These are phyloP conservation scores for Chondrilla cf. caribensis DNA, from an alignment of 37 sponge, comb jelly and placozoan genomes.

Conservation along the genomic window DNA sequence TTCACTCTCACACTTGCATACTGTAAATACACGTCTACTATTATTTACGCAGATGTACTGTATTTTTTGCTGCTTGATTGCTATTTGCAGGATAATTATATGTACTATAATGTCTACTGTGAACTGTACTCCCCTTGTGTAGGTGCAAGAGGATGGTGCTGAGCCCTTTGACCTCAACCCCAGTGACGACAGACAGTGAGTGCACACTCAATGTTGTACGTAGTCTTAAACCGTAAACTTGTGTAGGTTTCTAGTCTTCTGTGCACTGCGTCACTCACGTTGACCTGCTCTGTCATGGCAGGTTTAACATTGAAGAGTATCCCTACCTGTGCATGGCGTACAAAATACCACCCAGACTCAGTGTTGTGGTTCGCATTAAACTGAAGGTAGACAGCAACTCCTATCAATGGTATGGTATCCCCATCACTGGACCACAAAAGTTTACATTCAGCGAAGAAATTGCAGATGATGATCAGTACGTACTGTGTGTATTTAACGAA, in stretches of 20 bases:
- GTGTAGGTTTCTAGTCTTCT: too few species aligned
- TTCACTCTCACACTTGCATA: background rate
- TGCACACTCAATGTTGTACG: too few species aligned
- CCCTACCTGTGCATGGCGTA: constrained; percentile 78
- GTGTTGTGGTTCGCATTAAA: background rate
- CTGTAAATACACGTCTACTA: too few species aligned
- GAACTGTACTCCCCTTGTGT: background rate
- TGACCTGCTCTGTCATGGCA: too few species aligned
- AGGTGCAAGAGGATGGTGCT: background rate
- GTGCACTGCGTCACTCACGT: too few species aligned
- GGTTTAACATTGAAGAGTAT: constrained; percentile 1
- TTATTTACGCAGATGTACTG: too few species aligned
- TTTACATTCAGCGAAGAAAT: too few species aligned
- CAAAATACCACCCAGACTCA: constrained; percentile 54
- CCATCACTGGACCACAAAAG: background rate
- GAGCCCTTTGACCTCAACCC: background rate
- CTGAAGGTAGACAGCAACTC: background rate
- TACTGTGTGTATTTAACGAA: too few species aligned
- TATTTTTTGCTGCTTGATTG: too few species aligned
- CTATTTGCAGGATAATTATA: background rate
- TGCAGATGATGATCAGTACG: too few species aligned
- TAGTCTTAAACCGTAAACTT: too few species aligned
- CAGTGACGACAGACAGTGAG: too few species aligned
- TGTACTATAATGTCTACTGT: background rate
- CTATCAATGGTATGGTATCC: background rate